Evolutionary conservation across 2,113 vertebrate species (phyloP), one percentile per base, ranked within the genome.

Genomic region (Paramisgurnus dabryanus): DNA sequence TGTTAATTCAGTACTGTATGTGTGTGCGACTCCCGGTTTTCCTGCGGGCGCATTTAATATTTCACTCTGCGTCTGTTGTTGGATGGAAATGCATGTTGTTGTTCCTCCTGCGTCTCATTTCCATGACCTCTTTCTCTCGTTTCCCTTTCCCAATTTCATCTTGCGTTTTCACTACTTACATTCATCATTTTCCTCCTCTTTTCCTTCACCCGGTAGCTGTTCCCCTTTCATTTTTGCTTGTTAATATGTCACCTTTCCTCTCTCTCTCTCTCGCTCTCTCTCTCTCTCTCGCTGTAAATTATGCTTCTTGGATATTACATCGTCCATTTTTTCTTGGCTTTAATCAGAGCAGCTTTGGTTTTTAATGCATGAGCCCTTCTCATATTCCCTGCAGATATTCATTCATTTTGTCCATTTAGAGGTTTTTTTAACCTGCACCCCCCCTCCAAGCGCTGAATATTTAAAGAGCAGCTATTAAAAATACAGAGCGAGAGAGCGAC

Each of bases 21-120:
- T 75, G 63, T 41, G 58, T 73, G 81, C 47, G 70, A 87, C 47
- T 41, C 47, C 81, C 74, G 84, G 85, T 87, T 92, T 68, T 89
- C 89, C 84, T 73, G 83, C 74, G 88, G 91, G 87, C 89, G 87
- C 85, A 84, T 91, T 91, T 67, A 78, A 91, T 92, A 90, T 92
- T 92, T 91, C 86, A 91, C 89, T 69, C 86, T 74, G 86, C 83
- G 85, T 83, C 84, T 86, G 84, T 79, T 66, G 64, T 85, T 55
- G 73, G 71, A 87, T 91, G 86, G 88, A 91, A 86, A 87, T 90
- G 81, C 84, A 4, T 60, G 76, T 71, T 80, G 11, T 63, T 69
- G 18, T 49, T 71, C 55, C 34, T 17, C 55, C 80, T 82, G 67
- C 85, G 84, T 88, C 72, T 68, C 53, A 43, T 64, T 58, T 57